Base-by-base conservation (phyloP, 1,140 invertebrate genomes). In the Physella acuta region DNA sequence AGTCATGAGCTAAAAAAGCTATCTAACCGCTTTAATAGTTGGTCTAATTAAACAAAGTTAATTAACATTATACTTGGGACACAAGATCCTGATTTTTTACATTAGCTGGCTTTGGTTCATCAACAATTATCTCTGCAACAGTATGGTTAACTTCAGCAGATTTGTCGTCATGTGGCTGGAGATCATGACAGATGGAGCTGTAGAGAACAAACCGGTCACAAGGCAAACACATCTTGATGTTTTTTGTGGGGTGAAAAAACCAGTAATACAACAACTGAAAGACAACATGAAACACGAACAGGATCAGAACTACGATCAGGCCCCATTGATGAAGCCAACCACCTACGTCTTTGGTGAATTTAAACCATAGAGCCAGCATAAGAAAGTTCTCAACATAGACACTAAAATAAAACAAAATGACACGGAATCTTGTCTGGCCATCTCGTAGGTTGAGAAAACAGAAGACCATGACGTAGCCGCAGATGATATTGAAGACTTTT, bases 381-480 rank as follows among this genome's bases (percentile, higher is more conserved):
- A 85, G 81, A 71, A 88, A 83, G 75, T 91, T 92, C 82, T 92
- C 89, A 8, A 85, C 81, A 30, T 90, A 86, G 62, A 89, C 88
- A 16, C 91, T 76, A 1, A 86, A 81, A 75, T 92, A 91, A 78
- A 89, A 92, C 53, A 88, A 75, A 56, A 90, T 79, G 53, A 89
- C 86, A 61, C 76, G 70, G 66, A 88, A 89, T 62, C 90, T 84
- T 11, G 90, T 89, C 33, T 86, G 87, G 0, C 90, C 90, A 74
- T 90, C 86, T 64, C 86, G 85, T 26, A 91, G 81, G 81, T 91
- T 91, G 49, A 91, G 88, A 76, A 90, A 91, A 73, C 90, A 91
- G 73, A 92, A 92, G 73, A 90, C 90, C 77, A 91, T 90, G 24
- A 91, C 88, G 73, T 90, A 87, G 31, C 90, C 90, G 78, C 91